Conservation (phyloP, 2,888 invertebrate genomes). For the Tolmerus cingulatus region DNA sequence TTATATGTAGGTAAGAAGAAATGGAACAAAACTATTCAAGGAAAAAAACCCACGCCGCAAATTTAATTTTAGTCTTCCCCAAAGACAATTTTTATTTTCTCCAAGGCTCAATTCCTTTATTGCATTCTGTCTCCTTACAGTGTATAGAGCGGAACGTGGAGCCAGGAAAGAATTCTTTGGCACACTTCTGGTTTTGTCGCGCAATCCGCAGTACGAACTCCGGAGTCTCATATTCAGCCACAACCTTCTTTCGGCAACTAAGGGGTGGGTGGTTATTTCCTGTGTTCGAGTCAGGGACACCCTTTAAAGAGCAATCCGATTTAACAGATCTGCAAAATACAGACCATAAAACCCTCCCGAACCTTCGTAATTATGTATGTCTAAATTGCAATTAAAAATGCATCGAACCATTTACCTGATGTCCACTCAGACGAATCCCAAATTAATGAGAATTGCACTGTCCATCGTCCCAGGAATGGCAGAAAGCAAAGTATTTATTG, state of each 20-base stretch:
- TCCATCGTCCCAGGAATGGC: not conserved
- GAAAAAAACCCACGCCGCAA: not conserved
- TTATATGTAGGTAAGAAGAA: not conserved
- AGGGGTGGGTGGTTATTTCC: not conserved
- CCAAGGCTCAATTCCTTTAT: slow-evolving; percentile 22
- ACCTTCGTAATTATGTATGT: not conserved
- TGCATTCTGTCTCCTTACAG: slow-evolving; percentile 9
- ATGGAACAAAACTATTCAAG: not conserved
- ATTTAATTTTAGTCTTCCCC: slow-evolving; percentile 22
- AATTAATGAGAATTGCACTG: not conserved
- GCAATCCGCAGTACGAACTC: not conserved
- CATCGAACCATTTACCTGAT: not conserved
- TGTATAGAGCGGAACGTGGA: not conserved
- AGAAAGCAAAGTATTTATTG: not conserved
- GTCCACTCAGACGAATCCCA: not conserved
- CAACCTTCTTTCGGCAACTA: not conserved
- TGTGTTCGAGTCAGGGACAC: not conserved
- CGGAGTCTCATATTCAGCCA: not conserved
- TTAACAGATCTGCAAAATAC: not conserved
- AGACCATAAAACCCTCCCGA: not conserved
- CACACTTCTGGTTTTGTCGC: not conserved
- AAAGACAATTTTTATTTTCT: slow-evolving; percentile 24
- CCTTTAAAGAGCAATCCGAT: not conserved
- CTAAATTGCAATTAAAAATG: not conserved
- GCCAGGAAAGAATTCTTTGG: not conserved